Conservation (phyloP, 2,797 vertebrate genomes). For the Pangasius mekongensis region DNA sequence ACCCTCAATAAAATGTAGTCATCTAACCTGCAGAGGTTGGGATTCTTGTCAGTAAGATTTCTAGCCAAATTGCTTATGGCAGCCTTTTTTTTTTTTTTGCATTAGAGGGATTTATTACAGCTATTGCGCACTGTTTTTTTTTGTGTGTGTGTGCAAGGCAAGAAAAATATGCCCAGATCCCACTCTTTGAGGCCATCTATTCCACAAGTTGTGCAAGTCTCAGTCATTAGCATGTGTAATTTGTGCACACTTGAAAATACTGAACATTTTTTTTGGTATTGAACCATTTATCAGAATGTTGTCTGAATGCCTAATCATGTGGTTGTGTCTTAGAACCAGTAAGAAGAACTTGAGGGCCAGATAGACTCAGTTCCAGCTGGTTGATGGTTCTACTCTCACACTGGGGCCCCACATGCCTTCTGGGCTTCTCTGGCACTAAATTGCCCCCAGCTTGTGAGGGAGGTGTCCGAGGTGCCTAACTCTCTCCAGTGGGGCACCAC, state of each 20-base stretch:
- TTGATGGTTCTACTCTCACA: background rate
- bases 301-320: slow-evolving; percentile 3
- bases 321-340: background rate
- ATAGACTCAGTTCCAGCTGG: background rate
- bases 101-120: background rate
- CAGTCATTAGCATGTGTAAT: background rate
- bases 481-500: background rate
- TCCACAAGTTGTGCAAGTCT: background rate
- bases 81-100: background rate
- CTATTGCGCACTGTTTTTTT: background rate
- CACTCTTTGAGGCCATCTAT: background rate
- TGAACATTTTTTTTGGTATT: background rate
- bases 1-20: background rate
- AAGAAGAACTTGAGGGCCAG: background rate
- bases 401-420: background rate
- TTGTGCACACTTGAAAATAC: background rate
- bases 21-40: background rate
- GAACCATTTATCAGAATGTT: background rate
- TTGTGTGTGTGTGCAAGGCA: background rate
- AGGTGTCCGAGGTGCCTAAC: background rate
- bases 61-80: too few relatives aligned
- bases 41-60: background rate
- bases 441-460: background rate
- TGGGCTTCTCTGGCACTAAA: background rate
- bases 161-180: background rate